Evolutionary conservation across 2,113 vertebrate species (phyloP), one percentile per base, ranked within the genome.

Genomic region (Tonatia bakeri): DNA sequence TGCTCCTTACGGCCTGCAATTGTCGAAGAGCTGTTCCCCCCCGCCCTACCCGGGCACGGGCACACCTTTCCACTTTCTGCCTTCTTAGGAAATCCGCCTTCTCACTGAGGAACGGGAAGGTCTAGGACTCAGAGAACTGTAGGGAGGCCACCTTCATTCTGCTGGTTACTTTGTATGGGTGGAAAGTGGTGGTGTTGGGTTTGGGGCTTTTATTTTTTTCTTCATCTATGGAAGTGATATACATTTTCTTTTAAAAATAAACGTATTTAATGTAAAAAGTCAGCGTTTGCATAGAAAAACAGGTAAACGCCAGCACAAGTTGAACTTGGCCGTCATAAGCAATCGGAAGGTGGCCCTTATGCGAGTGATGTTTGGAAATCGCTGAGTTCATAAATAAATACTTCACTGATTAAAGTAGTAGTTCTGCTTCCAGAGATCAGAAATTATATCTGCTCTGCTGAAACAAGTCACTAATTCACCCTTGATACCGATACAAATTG

Each of bases 201-300:
- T 38, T 5, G 52, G 47, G 11, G 7, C 16, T 36, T 47, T 16
- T 33, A 19, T 76, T 15, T 11, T 40, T 47, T 47, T 47, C 5
- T 40, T 17, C 69, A 40, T 84, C 77, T 72, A 31, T 38, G n/a
- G 33, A 47, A 65, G n/a, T 64, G 22, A 85, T 73, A 36, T 2
- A 47, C 90, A 45, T 17, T 70, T 76, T 50, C 54, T 85, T 83
- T 90, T 56, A 4, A 80, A 86, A 86, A 56, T 33, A 79, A 47
- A 87, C 73, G 13, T 54, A 86, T 47, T 92, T 65, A 65, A 86
- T 85, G 88, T 38, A 6, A 69, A 82, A 85, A 56, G 24, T 38
- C 59, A 73, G 13, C 59, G 64, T 87, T 89, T 89, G 43, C 31
- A 38, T 43, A 81, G n/a, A 92, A 72, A 81, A 95, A 45, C 26